Conservation (phyloP, 2,797 vertebrate genomes). For the Rhinatrema bivittatum region DNA sequence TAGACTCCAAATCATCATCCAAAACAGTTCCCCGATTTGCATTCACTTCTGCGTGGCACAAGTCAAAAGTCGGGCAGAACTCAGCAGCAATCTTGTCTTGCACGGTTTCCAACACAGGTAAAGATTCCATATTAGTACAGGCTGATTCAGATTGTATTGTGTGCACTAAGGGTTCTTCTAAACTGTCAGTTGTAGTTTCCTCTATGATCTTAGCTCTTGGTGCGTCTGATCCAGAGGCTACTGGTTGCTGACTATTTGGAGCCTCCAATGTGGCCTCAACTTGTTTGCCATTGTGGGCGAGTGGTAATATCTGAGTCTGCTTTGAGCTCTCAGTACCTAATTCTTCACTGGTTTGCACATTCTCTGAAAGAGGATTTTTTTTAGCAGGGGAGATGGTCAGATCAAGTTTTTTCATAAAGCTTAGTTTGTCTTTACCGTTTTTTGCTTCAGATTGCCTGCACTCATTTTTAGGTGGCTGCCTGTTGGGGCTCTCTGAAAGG, state of each 20-base stretch:
- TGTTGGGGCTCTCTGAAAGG: slow-evolving; percentile 12
- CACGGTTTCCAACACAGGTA: slow-evolving; percentile 7
- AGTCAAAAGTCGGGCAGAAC: neutral
- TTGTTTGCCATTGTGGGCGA: slow-evolving; percentile 8
- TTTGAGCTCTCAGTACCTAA: slow-evolving; percentile 8
- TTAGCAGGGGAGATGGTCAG: slow-evolving; percentile 91
- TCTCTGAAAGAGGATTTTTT: slow-evolving; percentile 51
- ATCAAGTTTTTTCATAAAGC: slow-evolving; percentile 95
- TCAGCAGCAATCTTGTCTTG: slow-evolving; percentile 4
- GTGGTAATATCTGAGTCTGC: slow-evolving; percentile 15
- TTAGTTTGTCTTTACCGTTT: slow-evolving; percentile 76
- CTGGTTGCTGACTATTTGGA: slow-evolving; percentile 10
- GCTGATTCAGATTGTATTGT: neutral
- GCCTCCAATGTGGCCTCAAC: neutral
- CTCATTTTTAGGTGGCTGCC: slow-evolving; percentile 15
- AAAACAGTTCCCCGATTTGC: slow-evolving; percentile 19
- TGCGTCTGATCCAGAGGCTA: neutral
- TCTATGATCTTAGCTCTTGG: slow-evolving; percentile 7
- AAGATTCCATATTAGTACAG: neutral
- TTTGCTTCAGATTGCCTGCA: slow-evolving; percentile 30
- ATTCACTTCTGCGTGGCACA: slow-evolving; percentile 1
- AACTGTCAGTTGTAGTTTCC: slow-evolving; percentile 10
- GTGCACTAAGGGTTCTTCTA: slow-evolving; percentile 10
- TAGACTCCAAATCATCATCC: slow-evolving; percentile 7
- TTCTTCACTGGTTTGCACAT: neutral